These are phyloP conservation scores for Taenioides sp. DNA, from an alignment of 2,797 vertebrate genomes.

Conservation along the genomic window DNA sequence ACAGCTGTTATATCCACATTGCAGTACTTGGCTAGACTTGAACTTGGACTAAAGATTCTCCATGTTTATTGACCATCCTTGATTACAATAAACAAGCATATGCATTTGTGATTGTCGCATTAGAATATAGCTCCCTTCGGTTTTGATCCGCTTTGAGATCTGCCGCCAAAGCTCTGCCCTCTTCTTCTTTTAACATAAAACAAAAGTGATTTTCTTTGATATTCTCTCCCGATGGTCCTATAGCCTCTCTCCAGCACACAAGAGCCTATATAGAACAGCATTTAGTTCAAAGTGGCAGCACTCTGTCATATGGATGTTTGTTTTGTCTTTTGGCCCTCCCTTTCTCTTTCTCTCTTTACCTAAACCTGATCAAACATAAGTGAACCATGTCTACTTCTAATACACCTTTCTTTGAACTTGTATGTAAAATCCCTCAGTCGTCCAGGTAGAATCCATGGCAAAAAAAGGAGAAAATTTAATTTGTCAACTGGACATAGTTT, in stretches of 20 bases:
- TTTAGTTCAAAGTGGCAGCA: not conserved
- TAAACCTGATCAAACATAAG: conserved; percentile 33
- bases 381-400: conserved; percentile 22
- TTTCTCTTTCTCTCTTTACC: conserved; percentile 7
- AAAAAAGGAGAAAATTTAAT: too few relatives aligned
- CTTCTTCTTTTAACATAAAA: not conserved
- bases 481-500: too few relatives aligned
- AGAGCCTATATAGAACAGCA: not conserved
- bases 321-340: not conserved
- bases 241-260: not conserved
- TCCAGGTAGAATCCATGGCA: too few relatives aligned
- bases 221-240: too few relatives aligned
- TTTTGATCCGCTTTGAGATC: not conserved
- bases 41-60: too few relatives aligned
- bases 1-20: too few relatives aligned
- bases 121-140: not conserved
- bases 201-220: conserved; percentile 1
- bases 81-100: not conserved
- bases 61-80: too few relatives aligned
- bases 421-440: too few relatives aligned
- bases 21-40: too few relatives aligned
- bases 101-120: not conserved
- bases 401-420: conserved; percentile 55
- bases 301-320: not conserved
- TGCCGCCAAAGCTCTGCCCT: conserved; percentile 21